Conservation (phyloP, 2,888 invertebrate genomes). For the Pediacus dermestoides region DNA sequence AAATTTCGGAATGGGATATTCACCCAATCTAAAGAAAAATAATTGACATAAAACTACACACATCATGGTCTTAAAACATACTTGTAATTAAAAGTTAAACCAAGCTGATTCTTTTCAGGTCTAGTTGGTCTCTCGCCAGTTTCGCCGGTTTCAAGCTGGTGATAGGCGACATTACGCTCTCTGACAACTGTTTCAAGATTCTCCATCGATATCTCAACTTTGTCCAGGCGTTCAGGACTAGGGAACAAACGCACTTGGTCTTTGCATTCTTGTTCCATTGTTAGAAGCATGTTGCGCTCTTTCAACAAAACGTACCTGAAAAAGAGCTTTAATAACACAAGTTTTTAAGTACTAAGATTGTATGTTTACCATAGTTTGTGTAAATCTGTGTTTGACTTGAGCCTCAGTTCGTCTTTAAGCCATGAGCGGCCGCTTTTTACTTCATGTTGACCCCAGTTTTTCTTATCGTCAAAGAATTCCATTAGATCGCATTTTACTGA, state of each 20-base stretch:
- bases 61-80: constrained; percentile 28
- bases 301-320: constrained; percentile 79
- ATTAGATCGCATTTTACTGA: constrained; percentile 56
- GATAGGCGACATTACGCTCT: constrained; percentile 89
- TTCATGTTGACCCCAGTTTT: constrained; percentile 75
- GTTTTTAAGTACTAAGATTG: not conserved
- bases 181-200: constrained; percentile 87
- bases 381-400: constrained; percentile 92
- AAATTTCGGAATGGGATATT: constrained; percentile 64
- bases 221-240: constrained; percentile 89
- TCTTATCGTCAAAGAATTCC: constrained; percentile 86
- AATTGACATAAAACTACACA: constrained; percentile 2
- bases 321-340: not conserved
- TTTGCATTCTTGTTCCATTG: constrained; percentile 86
- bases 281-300: constrained; percentile 94
- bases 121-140: constrained; percentile 72
- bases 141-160: constrained; percentile 83
- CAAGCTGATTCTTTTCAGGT: constrained; percentile 58
- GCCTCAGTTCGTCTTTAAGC: constrained; percentile 83
- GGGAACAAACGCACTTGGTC: constrained; percentile 69
- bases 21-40: constrained; percentile 38
- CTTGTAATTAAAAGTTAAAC: constrained; percentile 57
- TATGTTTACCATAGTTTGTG: constrained; percentile 87
- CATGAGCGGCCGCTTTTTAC: constrained; percentile 83
- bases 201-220: constrained; percentile 92